phyloP scores from a whole-genome alignment of 2,888 invertebrate species.

The Busseola fusca region DNA sequence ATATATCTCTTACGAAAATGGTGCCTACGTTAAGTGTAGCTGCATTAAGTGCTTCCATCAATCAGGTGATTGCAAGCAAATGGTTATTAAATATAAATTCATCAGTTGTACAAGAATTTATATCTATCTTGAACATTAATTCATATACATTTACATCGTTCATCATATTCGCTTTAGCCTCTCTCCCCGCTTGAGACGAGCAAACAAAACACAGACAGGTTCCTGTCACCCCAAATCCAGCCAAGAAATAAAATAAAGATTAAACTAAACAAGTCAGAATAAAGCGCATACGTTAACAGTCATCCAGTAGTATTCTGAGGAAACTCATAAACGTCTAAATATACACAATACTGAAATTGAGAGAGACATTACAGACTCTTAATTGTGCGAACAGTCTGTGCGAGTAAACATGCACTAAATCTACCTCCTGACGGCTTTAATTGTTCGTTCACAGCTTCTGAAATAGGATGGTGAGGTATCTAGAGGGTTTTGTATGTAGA shows the following conservation, averaged over 20 bases:
- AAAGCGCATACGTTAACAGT: conserved; percentile 40
- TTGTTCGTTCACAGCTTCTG: conserved; percentile 58
- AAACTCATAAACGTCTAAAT: conserved; percentile 75
- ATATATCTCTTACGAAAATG: conserved; percentile 30
- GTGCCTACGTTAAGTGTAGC: conserved; percentile 16
- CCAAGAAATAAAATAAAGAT: conserved; percentile 48
- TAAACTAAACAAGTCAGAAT: conserved; percentile 41
- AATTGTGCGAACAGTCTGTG: conserved; percentile 70
- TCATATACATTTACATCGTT: background rate
- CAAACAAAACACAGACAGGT: conserved; percentile 31
- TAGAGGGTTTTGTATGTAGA: conserved; percentile 28
- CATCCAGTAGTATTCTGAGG: conserved; percentile 59
- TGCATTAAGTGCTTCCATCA: conserved; percentile 39
- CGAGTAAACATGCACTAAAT: conserved; percentile 60
- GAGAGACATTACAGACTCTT: conserved; percentile 66
- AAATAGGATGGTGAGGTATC: conserved; percentile 54
- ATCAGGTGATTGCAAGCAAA: conserved; percentile 27
- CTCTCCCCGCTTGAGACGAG: background rate
- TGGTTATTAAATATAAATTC: conserved; percentile 9
- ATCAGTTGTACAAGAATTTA: background rate
- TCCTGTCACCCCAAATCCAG: conserved; percentile 27
- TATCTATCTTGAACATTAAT: background rate
- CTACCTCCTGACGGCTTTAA: conserved; percentile 63
- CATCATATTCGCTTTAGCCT: background rate
- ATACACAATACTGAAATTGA: conserved; percentile 69